These are phyloP conservation scores for Pipistrellus kuhlii DNA, from an alignment of 2,797 vertebrate genomes.

Conservation along the genomic window DNA sequence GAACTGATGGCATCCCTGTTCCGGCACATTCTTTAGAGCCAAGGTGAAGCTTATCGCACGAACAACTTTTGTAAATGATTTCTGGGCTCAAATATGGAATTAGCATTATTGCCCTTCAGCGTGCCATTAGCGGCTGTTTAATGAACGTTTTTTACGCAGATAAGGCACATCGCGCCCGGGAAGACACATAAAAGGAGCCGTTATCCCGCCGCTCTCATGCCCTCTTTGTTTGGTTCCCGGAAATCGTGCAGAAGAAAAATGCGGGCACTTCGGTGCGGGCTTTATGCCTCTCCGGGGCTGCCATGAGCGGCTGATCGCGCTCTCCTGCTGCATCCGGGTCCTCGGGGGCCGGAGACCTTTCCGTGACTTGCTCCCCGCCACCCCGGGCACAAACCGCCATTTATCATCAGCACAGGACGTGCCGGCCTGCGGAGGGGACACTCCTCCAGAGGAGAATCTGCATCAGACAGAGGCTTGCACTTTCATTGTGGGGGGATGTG, in stretches of 20 bases:
- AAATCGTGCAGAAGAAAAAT: slow-evolving; percentile 56
- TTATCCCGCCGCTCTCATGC: slow-evolving; percentile 61
- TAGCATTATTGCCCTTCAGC: slow-evolving; percentile 52
- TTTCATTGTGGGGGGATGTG: slow-evolving; percentile 31
- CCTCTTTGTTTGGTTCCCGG: slow-evolving; percentile 45
- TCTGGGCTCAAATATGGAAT: slow-evolving; percentile 68
- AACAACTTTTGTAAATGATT: slow-evolving; percentile 57
- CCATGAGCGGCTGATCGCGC: slow-evolving; percentile 52
- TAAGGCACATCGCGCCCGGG: slow-evolving; percentile 26
- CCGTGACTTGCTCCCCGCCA: slow-evolving; percentile 28
- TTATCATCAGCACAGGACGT: slow-evolving; percentile 65
- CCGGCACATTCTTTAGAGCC: not conserved
- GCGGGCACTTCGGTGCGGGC: not conserved
- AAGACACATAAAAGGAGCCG: slow-evolving; percentile 61
- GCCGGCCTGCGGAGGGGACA: slow-evolving; percentile 66
- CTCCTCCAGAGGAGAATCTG: slow-evolving; percentile 19
- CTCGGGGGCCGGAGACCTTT: slow-evolving; percentile 49
- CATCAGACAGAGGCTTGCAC: slow-evolving; percentile 66
- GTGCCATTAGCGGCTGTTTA: slow-evolving; percentile 40
- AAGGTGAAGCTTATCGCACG: not conserved
- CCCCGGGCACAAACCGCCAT: slow-evolving; percentile 45
- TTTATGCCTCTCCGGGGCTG: slow-evolving; percentile 32
- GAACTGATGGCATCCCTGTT: not conserved
- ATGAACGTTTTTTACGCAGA: slow-evolving; percentile 57
- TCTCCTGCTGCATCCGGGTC: slow-evolving; percentile 57